phyloP scores from a whole-genome alignment of 2,113 vertebrate genomes.

The human (Homo sapiens) region GRCh38 chr22:29857001-29857500 shows the following conservation, averaged over 20 bases:
- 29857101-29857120: neutral
- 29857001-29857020: too few relatives aligned
- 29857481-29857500: too few relatives aligned
- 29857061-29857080: neutral
- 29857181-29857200: neutral
- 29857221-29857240: neutral
- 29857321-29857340: neutral
- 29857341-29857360: neutral
- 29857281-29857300: slow-evolving; percentile 33
- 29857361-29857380: neutral
- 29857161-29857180: neutral
- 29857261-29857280: neutral
- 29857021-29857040: too few relatives aligned
- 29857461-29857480: too few relatives aligned
- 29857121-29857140: neutral
- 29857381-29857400: neutral
- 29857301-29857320: neutral
- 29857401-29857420: too few relatives aligned
- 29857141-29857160: neutral
- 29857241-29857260: neutral
- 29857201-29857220: neutral
- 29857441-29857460: too few relatives aligned
- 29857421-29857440: too few relatives aligned
- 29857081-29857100: neutral
- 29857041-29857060: neutral